Conservation (phyloP, 2,888 invertebrate species). For the Yponomeuta malinellus region DNA sequence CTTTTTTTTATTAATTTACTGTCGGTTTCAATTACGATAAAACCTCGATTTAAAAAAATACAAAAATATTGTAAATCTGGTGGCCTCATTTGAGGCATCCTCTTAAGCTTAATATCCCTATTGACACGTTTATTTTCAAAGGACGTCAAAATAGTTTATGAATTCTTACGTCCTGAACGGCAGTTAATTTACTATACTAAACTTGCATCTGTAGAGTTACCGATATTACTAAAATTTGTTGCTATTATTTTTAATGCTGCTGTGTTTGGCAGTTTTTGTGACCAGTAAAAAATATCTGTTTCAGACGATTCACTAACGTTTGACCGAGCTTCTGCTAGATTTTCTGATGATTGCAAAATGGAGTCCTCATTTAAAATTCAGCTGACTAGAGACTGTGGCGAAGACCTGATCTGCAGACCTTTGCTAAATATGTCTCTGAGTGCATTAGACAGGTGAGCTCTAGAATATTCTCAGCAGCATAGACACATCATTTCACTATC, state of each 20-base stretch:
- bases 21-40: no score
- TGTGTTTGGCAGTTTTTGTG: not conserved
- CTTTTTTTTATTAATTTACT: no score
- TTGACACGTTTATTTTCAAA: no score
- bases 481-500: not conserved
- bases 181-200: no score
- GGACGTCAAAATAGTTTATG: no score
- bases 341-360: slow-evolving; percentile 45
- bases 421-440: slow-evolving; percentile 54
- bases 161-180: no score
- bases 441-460: slow-evolving; percentile 45
- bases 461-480: slow-evolving; percentile 6
- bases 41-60: no score
- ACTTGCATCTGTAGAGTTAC: no score
- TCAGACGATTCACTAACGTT: slow-evolving; percentile 37
- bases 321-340: not conserved
- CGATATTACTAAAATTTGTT: no score
- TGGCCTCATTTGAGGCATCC: no score
- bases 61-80: no score
- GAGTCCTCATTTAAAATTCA: slow-evolving; percentile 50
- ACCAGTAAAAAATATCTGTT: slow-evolving; percentile 19
- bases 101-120: not conserved
- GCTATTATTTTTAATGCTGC: no score
- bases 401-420: slow-evolving; percentile 69
- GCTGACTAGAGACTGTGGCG: slow-evolving; percentile 69